Conservation (phyloP, 2,113 vertebrate species). For the Promerops cafer region DNA sequence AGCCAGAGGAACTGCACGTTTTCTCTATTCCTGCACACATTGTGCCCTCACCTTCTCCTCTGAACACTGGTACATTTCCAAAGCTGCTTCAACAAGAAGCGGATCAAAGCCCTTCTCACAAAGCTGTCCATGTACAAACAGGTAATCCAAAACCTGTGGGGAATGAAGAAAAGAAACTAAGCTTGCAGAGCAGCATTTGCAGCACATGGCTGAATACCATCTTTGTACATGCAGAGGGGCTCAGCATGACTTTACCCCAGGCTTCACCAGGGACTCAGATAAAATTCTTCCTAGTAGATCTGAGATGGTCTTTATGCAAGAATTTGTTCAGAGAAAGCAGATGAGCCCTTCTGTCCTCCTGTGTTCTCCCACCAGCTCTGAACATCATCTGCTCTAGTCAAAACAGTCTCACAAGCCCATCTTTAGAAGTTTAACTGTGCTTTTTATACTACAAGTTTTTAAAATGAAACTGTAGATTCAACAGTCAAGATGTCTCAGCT, state of each 20-base stretch:
- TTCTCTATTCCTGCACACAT: neutral
- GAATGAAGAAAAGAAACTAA: neutral
- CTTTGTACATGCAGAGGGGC: neutral
- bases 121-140: conserved; percentile 87
- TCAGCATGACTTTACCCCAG: neutral
- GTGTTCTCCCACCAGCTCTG: neutral
- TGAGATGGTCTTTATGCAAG: neutral
- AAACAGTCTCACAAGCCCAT: neutral
- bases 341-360: neutral
- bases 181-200: neutral
- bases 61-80: conserved; percentile 93
- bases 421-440: neutral
- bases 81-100: conserved; percentile 88
- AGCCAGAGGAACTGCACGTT: neutral
- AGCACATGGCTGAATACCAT: accelerated
- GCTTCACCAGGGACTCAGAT: neutral
- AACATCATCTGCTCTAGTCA: neutral
- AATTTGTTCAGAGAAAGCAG: neutral
- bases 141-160: conserved; percentile 85
- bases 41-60: conserved; percentile 86
- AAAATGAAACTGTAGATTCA: neutral
- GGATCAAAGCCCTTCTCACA: conserved; percentile 94
- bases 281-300: neutral
- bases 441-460: neutral
- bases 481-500: neutral